phyloP scores from a whole-genome alignment of 2,797 vertebrate genomes.

The Tapera naevia region DNA sequence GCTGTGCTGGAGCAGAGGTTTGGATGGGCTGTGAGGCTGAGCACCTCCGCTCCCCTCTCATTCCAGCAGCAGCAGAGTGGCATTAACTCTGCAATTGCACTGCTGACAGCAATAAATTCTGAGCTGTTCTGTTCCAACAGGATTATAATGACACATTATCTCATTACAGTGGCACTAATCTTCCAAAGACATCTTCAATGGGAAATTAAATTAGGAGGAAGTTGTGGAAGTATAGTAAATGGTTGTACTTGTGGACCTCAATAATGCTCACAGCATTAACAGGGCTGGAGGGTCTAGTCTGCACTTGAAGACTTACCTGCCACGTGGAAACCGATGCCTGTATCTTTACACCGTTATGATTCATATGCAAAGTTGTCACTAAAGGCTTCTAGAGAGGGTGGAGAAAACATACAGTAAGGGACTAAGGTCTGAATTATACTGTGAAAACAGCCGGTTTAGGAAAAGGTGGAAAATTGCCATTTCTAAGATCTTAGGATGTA shows the following conservation, averaged over 20 bases:
- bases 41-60: neutral
- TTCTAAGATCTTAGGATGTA: neutral
- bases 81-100: neutral
- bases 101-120: neutral
- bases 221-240: neutral
- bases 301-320: neutral
- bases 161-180: neutral
- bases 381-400: neutral
- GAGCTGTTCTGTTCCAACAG: neutral
- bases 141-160: neutral
- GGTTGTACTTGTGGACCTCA: neutral
- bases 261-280: neutral
- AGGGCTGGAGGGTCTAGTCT: neutral
- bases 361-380: neutral
- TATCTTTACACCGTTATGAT: neutral
- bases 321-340: neutral
- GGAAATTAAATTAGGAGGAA: constrained; percentile 12
- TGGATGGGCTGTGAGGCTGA: neutral
- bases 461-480: neutral
- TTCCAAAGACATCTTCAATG: constrained; percentile 16
- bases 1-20: neutral
- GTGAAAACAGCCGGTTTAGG: neutral
- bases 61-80: neutral
- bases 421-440: neutral
- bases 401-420: neutral